phyloP scores from a whole-genome alignment of 2,797 vertebrate genomes.

The Chloroceryle inda region DNA sequence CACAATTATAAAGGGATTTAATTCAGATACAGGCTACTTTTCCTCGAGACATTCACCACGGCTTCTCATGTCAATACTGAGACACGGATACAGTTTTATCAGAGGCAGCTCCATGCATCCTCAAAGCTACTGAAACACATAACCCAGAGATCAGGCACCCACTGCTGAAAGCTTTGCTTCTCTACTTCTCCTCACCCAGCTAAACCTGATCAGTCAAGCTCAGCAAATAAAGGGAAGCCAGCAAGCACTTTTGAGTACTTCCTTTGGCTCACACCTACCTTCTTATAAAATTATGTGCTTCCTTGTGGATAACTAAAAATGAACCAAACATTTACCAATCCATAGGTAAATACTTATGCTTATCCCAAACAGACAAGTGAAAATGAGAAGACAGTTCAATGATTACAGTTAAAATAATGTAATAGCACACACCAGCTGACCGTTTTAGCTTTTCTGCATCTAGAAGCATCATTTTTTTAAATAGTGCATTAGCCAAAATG shows the following conservation, averaged over 20 bases:
- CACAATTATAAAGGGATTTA: not conserved
- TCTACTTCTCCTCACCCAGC: not conserved
- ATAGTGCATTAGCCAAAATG: not conserved
- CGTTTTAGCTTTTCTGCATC: not conserved
- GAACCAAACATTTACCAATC: not conserved
- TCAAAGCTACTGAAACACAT: not conserved
- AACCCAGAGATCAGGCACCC: not conserved
- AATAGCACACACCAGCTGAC: not conserved
- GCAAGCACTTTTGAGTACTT: not conserved
- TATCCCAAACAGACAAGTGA: not conserved
- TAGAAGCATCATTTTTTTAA: not conserved
- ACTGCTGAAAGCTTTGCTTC: not conserved
- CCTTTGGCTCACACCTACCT: not conserved
- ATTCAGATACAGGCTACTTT: not conserved
- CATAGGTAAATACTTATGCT: not conserved
- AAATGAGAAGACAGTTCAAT: not conserved
- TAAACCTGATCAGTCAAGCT: not conserved
- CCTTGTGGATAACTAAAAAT: not conserved
- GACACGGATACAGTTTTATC: rapidly evolving
- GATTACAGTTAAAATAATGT: not conserved
- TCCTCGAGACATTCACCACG: not conserved
- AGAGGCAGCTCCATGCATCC: not conserved
- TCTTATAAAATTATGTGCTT: not conserved
- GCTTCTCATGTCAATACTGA: not conserved
- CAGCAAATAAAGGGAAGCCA: not conserved